Evolutionary conservation across 64 coral and sea anemone genomes (phyloP).

Genomic region (Montipora sp.): DNA sequence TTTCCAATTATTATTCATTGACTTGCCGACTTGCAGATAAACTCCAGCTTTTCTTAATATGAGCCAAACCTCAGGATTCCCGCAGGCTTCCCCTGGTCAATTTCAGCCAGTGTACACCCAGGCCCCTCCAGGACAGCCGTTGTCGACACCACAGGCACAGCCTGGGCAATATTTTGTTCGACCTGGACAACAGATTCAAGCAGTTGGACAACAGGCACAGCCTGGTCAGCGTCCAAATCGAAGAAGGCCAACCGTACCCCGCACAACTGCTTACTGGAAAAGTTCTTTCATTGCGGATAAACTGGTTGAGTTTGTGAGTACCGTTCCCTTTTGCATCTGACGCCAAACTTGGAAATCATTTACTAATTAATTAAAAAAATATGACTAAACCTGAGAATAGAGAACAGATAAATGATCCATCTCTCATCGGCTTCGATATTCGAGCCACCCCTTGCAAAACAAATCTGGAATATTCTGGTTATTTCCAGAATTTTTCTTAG

Average conservation of each 20-base stretch:
- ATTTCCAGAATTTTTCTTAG: too few relatives aligned
- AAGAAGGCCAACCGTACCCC: background rate
- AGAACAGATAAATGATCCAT: too few relatives aligned
- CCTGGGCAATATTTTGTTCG: background rate
- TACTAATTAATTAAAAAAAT: background rate
- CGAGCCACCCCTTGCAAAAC: too few relatives aligned
- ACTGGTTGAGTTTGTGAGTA: constrained; percentile 21
- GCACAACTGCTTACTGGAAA: constrained; percentile 4
- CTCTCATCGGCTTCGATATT: too few relatives aligned
- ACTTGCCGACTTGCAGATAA: background rate
- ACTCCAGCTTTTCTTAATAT: background rate
- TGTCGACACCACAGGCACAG: background rate
- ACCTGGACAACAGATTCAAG: constrained; percentile 2
- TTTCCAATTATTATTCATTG: background rate
- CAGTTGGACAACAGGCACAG: background rate
- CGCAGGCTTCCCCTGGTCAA: background rate
- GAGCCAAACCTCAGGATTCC: background rate
- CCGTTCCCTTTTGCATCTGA: background rate
- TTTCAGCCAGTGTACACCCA: background rate
- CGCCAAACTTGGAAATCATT: background rate
- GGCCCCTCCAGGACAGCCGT: constrained; percentile 2
- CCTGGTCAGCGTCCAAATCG: background rate
- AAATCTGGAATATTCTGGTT: too few relatives aligned
- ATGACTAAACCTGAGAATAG: too few relatives aligned
- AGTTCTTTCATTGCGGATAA: background rate